Conservation (phyloP, 2,888 invertebrate genomes). For the Acronicta leporina region DNA sequence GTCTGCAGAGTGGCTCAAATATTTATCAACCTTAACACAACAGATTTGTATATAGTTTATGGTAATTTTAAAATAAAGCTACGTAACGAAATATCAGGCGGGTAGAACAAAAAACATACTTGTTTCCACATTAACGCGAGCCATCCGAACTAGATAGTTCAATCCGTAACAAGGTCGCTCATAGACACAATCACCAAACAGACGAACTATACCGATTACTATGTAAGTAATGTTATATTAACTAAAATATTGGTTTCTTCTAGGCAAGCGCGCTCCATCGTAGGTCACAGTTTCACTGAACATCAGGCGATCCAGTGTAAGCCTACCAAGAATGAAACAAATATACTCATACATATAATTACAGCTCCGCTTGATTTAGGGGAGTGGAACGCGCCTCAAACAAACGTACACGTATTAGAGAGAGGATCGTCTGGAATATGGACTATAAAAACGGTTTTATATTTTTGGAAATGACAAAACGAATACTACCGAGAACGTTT, state of each 20-base stretch:
- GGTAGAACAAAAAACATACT: neutral
- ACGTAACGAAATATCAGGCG: neutral
- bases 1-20: too few relatives aligned
- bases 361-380: constrained; percentile 10
- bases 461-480: constrained; percentile 13
- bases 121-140: neutral
- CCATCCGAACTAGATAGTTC: neutral
- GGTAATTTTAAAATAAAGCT: too few relatives aligned
- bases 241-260: too few relatives aligned
- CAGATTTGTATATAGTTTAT: too few relatives aligned
- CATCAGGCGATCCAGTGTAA: too few relatives aligned
- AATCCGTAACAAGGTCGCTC: neutral
- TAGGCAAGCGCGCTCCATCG: too few relatives aligned
- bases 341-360: too few relatives aligned
- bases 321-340: too few relatives aligned
- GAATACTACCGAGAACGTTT: constrained; percentile 12
- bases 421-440: constrained; percentile 3
- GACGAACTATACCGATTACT: constrained; percentile 5
- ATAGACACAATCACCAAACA: constrained; percentile 6
- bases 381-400: constrained; percentile 1
- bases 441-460: constrained; percentile 3
- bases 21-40: too few relatives aligned
- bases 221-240: constrained; percentile 7
- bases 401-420: constrained; percentile 10
- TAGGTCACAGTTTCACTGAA: too few relatives aligned